Conservation (phyloP, 2,888 invertebrate species). For the Hofmannophila pseudospretella region DNA sequence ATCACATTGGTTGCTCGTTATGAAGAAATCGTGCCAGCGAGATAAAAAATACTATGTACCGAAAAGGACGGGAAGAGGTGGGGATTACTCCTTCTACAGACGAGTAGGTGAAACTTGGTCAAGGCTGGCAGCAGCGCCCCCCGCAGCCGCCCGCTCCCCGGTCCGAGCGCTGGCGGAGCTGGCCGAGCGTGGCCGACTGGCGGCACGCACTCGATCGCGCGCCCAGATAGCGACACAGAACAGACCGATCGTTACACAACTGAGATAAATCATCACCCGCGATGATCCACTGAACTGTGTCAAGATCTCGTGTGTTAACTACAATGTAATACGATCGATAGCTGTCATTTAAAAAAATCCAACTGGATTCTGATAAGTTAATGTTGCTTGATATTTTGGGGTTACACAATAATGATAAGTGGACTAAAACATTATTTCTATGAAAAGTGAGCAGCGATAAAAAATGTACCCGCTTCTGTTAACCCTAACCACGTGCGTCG, state of each 20-base stretch:
- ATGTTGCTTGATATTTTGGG: too few relatives aligned
- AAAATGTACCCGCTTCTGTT: too few relatives aligned
- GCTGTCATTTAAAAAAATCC: not conserved
- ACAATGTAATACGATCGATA: not conserved
- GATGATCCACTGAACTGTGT: slow-evolving; percentile 65
- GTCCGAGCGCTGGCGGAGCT: slow-evolving; percentile 44
- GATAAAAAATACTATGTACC: slow-evolving; percentile 42
- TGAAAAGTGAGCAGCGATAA: too few relatives aligned
- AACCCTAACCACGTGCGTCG: too few relatives aligned
- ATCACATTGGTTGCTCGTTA: slow-evolving; percentile 22
- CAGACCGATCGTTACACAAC: slow-evolving; percentile 64
- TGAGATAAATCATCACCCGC: slow-evolving; percentile 66
- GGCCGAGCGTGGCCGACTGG: slow-evolving; percentile 53
- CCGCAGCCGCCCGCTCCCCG: slow-evolving; percentile 33
- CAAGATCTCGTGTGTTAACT: slow-evolving; percentile 60
- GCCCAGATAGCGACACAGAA: slow-evolving; percentile 43
- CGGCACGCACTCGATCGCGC: slow-evolving; percentile 57
- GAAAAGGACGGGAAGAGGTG: slow-evolving; percentile 73
- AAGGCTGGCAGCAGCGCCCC: slow-evolving; percentile 60
- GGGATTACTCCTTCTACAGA: slow-evolving; percentile 73
- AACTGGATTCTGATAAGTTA: not conserved
- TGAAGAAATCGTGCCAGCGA: slow-evolving; percentile 68
- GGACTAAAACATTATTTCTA: too few relatives aligned
- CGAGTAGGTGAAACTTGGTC: slow-evolving; percentile 76
- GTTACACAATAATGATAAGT: too few relatives aligned